Conservation (phyloP, 2,888 invertebrate genomes). For the Pollenia angustigena region DNA sequence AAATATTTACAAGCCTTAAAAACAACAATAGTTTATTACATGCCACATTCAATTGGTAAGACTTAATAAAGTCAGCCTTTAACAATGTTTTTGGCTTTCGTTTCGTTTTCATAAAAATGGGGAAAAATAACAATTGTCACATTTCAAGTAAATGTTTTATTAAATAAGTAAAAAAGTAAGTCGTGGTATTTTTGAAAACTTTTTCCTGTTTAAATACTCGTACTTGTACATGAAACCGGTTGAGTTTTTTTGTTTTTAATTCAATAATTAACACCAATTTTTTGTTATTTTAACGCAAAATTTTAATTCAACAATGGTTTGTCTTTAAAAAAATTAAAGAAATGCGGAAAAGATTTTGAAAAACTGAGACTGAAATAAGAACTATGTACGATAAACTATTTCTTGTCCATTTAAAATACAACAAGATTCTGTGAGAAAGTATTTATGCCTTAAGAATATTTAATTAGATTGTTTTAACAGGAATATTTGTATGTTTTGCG, state of each 20-base stretch:
- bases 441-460: constrained; percentile 52
- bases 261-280: neutral
- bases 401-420: neutral
- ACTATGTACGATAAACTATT: constrained; percentile 23
- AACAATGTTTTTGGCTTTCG: constrained; percentile 14
- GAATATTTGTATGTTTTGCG: too few species aligned
- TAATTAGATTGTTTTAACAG: constrained; percentile 18
- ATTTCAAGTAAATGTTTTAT: constrained; percentile 17
- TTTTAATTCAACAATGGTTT: constrained; percentile 61
- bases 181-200: constrained; percentile 27
- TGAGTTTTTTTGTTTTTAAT: neutral
- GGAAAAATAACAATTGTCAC: constrained; percentile 40
- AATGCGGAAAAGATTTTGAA: neutral
- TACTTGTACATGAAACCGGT: constrained; percentile 62
- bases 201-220: constrained; percentile 62
- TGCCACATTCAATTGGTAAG: constrained; percentile 36
- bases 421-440: constrained; percentile 41
- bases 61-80: constrained; percentile 24
- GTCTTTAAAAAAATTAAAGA: constrained; percentile 28
- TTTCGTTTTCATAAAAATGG: constrained; percentile 5
- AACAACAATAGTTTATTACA: constrained; percentile 36
- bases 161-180: constrained; percentile 1
- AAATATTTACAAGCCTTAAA: neutral
- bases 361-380: constrained; percentile 6
- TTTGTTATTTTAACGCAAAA: constrained; percentile 52